phyloP scores from a whole-genome alignment of 2,113 vertebrate genomes.

The Stigmatopora argus region DNA sequence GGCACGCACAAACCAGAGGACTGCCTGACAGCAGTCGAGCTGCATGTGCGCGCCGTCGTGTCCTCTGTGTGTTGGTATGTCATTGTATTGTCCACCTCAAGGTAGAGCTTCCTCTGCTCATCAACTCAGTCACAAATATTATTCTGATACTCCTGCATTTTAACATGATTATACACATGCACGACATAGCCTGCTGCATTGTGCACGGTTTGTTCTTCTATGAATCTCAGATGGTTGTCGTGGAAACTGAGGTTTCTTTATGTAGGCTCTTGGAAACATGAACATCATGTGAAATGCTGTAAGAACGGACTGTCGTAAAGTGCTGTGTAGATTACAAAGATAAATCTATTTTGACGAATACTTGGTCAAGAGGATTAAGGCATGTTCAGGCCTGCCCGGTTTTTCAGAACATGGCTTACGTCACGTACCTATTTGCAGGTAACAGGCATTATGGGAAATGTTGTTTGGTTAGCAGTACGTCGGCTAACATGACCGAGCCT shows the following conservation, averaged over 20 bases:
- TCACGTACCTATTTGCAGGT: too few species aligned
- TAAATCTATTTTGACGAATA: constrained; percentile 37
- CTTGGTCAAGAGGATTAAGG: constrained; percentile 38
- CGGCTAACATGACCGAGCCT: too few species aligned
- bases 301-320: constrained; percentile 35
- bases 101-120: neutral
- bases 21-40: constrained; percentile 27
- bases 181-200: constrained; percentile 26
- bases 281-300: constrained; percentile 50
- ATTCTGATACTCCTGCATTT: neutral
- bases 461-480: too few species aligned
- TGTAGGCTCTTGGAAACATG: constrained; percentile 57
- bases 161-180: constrained; percentile 8
- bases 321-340: constrained; percentile 43
- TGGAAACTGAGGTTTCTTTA: constrained; percentile 68
- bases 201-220: constrained; percentile 9
- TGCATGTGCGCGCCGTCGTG: constrained; percentile 21
- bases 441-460: too few species aligned
- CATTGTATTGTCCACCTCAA: neutral
- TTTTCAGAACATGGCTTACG: too few species aligned
- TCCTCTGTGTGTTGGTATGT: neutral
- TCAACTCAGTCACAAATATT: neutral
- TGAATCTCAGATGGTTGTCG: constrained; percentile 60
- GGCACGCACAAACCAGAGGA: constrained; percentile 38
- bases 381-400: too few species aligned